Base-by-base conservation (phyloP, 1,140 invertebrate genomes). In the Eurytemora carolleeae region DNA sequence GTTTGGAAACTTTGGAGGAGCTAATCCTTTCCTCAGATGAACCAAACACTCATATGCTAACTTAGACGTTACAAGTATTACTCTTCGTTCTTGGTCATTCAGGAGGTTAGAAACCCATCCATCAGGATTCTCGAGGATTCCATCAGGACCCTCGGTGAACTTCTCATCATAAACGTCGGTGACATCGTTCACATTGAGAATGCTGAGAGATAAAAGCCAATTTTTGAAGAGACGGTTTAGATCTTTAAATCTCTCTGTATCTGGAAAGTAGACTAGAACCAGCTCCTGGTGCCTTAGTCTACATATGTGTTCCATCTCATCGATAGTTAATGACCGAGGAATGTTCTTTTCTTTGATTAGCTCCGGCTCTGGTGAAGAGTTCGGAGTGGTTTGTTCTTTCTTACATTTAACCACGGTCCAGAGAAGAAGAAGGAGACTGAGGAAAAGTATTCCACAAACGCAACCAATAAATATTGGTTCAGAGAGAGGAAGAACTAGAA, bases 211-310 rank as follows among this genome's bases (percentile, higher is more conserved):
- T n/a, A 44, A 12, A 22, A 59, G 22, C 58, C 58, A 59, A 25
- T 59, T 31, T n/a, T 25, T 24, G 23, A 59, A 31, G n/a, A 24
- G 22, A 19, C 58, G 58, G 26, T 59, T 59, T 25, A 59, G 58
- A 24, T 59, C 25, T 25, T 59, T 59, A 25, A 59, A 59, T 31
- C 58, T 22, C 19, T 24, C 26, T 25, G 58, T 25, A 22, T 59
- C 58, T 19, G 58, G 58, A 25, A 59, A 59, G 31, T 59, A 59
- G 26, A 59, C 58, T 18, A 59, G 58, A n/a, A 59, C 58, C 16
- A 59, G 22, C 21, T 59, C 58, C 22, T 59, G 58, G 19, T 22
- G 26, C 15, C 22, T 22, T 25, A 59, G 58, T n/a, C 58, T 16
- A 19, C 22, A 59, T 18, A 59, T 59, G 58, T 59, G 58, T 22